These are phyloP conservation scores for Pollenia angustigena DNA, from an alignment of 2,888 invertebrate species.

Conservation along the genomic window DNA sequence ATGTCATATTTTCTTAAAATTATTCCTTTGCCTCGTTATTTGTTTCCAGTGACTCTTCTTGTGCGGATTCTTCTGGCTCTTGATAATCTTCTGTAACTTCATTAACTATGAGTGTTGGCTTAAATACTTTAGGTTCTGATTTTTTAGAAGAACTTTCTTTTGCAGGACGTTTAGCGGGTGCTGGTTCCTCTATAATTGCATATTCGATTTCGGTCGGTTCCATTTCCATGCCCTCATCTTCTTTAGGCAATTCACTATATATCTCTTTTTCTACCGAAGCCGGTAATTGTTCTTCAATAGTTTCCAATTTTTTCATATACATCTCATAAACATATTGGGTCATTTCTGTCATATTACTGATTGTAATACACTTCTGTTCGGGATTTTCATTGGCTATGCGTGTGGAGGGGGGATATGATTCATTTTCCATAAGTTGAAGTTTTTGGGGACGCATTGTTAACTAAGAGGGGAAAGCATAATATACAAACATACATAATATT, in stretches of 20 bases:
- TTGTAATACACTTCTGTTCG: conserved; percentile 78
- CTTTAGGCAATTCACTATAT: conserved; percentile 84
- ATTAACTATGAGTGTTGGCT: conserved; percentile 85
- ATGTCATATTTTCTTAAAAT: conserved; percentile 13
- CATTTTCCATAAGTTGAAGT: conserved; percentile 91
- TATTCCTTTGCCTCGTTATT: conserved; percentile 44
- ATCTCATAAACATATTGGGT: conserved; percentile 97
- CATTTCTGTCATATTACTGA: conserved; percentile 93
- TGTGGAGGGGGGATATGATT: conserved; percentile 92
- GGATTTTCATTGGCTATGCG: conserved; percentile 85
- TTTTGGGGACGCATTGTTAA: conserved; percentile 92
- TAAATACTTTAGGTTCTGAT: conserved; percentile 77
- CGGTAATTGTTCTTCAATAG: conserved; percentile 84
- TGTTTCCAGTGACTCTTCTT: conserved; percentile 13
- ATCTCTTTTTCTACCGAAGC: conserved; percentile 78
- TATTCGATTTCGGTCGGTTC: conserved; percentile 3
- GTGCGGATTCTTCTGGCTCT: not conserved
- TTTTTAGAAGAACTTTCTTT: conserved; percentile 65
- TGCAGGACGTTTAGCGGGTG: conserved; percentile 64
- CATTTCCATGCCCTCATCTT: conserved; percentile 74
- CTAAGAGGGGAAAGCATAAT: conserved; percentile 84
- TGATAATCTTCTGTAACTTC: conserved; percentile 81
- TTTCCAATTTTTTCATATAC: conserved; percentile 91
- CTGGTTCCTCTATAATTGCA: conserved; percentile 57
- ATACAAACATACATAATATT: not conserved